Percentiles rank a stretch among this genome's conserved stretches.
These are phyloP conservation scores for Dryobates pubescens DNA, from an alignment of 2,797 vertebrate species.

Conservation along the genomic window DNA sequence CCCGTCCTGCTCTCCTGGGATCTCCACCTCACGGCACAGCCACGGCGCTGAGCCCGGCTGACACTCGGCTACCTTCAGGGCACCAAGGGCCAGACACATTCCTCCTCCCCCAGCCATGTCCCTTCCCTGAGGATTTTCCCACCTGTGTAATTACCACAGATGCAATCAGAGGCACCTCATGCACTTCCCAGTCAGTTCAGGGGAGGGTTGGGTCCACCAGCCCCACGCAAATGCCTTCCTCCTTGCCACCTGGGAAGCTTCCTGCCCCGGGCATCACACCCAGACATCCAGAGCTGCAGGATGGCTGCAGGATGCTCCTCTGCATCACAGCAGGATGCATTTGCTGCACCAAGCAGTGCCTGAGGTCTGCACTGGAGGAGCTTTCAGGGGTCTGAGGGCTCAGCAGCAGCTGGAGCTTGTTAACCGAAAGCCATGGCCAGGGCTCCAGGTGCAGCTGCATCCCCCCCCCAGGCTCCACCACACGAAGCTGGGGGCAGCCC, in stretches of 20 bases:
- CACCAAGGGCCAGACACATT: background rate
- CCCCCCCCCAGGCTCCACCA: background rate
- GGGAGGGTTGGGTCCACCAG: background rate
- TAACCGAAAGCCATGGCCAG: background rate
- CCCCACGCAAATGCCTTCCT: background rate
- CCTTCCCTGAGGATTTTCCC: background rate
- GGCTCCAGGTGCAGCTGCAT: background rate
- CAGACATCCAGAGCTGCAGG: background rate
- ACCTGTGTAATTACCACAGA: background rate
- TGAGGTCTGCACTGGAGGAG: background rate
- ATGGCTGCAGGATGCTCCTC: background rate
- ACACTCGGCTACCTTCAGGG: background rate
- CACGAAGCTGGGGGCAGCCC: fast-evolving
- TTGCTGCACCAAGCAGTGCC: fast-evolving
- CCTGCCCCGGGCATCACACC: background rate
- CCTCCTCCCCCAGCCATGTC: background rate
- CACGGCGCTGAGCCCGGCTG: background rate
- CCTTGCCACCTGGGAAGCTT: background rate
- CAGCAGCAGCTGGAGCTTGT: background rate
- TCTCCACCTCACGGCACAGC: background rate
- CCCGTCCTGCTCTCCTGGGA: background rate
- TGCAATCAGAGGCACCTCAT: conserved; percentile 20
- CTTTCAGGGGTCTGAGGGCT: background rate
- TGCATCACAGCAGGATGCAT: fast-evolving
- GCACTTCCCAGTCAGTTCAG: background rate